Base-by-base conservation (phyloP, 2,113 vertebrate species). In the Poecile atricapillus region DNA sequence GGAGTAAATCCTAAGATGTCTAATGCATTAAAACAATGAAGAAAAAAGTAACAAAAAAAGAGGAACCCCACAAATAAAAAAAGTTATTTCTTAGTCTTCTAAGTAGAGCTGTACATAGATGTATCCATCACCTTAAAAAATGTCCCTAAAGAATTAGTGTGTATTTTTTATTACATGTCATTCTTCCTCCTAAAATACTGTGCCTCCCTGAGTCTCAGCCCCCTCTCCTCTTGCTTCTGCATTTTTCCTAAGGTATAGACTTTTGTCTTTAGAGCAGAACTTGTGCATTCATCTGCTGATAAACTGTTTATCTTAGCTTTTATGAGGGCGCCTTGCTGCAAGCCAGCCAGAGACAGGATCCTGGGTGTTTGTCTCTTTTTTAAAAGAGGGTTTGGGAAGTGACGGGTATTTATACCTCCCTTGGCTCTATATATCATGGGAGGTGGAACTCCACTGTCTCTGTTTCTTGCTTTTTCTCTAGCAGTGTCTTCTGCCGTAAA, bases 241-340 rank as follows among this genome's bases (percentile, higher is more conserved):
- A 71, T 92, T 94, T 83, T 93, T 94, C 67, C 62, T 96, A 97
- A 98, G 95, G 96, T 98, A 97, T 96, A 97, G 97, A 97, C 86
- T 97, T 97, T 96, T 97, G 97, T 97, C 97, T 98, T 97, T 76
- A 89, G 96, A 97, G 83, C 96, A 94, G 93, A 87, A 71, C 96
- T 97, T 94, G 97, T 96, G 97, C 98, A 98, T 98, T 98, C 97
- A 97, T 98, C 97, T 98, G 97, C 98, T 98, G 98, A 98, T 98
- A 98, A 98, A 98, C 97, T 98, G 98, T 98, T 98, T 98, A 98
- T 98, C 97, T 98, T 98, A 98, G 97, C 97, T 98, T 98, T 98
- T 98, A 98, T 97, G 98, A 98, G 98, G 98, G 98, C 98, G 98
- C 98, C 98, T 98, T 97, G 97, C 97, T 97, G 92, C 97, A 97